phyloP scores from a whole-genome alignment of 2,797 vertebrate species.

The Bucorvus abyssinicus region DNA sequence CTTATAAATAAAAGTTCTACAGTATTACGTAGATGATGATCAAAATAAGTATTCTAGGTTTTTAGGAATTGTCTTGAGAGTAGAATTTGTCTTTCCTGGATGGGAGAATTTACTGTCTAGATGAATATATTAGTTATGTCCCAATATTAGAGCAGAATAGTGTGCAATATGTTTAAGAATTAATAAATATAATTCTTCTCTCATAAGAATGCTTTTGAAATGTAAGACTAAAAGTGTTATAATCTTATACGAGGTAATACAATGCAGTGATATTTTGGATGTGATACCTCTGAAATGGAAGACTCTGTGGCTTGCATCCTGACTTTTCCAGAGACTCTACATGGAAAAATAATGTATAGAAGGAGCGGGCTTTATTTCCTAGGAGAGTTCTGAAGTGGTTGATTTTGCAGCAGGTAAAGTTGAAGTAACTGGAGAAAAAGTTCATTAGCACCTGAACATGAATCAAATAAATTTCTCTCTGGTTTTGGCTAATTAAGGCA shows the following conservation, averaged over 20 bases:
- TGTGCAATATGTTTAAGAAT: neutral
- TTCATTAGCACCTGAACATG: neutral
- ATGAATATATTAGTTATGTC: neutral
- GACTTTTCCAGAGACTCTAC: neutral
- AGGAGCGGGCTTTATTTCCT: neutral
- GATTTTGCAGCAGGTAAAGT: neutral
- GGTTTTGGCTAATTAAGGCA: neutral
- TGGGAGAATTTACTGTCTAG: neutral
- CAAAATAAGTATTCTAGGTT: neutral
- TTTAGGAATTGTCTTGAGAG: neutral
- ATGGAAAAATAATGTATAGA: neutral
- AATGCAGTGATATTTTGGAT: neutral
- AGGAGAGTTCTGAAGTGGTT: neutral
- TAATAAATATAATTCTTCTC: neutral
- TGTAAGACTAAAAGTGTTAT: neutral
- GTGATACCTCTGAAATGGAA: neutral
- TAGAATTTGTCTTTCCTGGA: neutral
- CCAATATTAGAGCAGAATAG: neutral
- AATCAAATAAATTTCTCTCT: neutral
- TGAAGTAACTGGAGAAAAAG: neutral
- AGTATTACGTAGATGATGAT: neutral
- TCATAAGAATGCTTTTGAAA: neutral
- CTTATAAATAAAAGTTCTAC: too few species aligned
- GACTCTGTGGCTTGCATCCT: neutral
- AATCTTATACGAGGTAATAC: neutral